Evolutionary conservation across 2,113 vertebrate species (phyloP).

Genomic region (Pomatostomus ruficeps): DNA sequence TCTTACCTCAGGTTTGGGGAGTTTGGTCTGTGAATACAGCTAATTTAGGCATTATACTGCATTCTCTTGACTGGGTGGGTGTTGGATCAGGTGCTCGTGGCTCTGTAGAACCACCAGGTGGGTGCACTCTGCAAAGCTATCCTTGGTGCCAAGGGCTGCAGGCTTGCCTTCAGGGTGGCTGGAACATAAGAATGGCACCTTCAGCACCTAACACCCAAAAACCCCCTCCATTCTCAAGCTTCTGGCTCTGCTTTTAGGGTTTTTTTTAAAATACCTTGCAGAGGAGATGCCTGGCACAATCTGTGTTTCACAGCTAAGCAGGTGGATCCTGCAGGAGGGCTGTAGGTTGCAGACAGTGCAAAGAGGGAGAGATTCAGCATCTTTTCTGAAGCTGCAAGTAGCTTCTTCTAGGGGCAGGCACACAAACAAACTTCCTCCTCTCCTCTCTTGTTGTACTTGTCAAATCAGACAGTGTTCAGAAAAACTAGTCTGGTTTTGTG

Average conservation of each 20-base stretch:
- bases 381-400: not conserved
- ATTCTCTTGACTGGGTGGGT: not conserved
- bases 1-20: not conserved
- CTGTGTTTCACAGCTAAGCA: not conserved
- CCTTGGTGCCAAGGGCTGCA: not conserved
- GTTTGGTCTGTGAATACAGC: not conserved
- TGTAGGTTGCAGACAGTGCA: not conserved
- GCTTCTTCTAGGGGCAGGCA: not conserved
- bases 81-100: accelerated
- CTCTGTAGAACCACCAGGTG: not conserved
- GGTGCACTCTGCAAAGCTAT: not conserved
- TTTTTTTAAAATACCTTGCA: not conserved
- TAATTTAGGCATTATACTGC: not conserved
- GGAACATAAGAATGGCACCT: not conserved
- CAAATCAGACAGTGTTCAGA: not conserved
- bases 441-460: not conserved
- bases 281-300: not conserved
- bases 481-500: not conserved
- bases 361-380: not conserved
- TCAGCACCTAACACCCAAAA: not conserved
- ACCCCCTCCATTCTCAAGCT: not conserved
- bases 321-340: not conserved
- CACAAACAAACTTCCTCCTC: not conserved
- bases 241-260: not conserved
- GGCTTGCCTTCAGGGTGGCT: not conserved